These are phyloP conservation scores for Hippoglossus stenolepis DNA, from an alignment of 2,113 vertebrate genomes.

Conservation along the genomic window DNA sequence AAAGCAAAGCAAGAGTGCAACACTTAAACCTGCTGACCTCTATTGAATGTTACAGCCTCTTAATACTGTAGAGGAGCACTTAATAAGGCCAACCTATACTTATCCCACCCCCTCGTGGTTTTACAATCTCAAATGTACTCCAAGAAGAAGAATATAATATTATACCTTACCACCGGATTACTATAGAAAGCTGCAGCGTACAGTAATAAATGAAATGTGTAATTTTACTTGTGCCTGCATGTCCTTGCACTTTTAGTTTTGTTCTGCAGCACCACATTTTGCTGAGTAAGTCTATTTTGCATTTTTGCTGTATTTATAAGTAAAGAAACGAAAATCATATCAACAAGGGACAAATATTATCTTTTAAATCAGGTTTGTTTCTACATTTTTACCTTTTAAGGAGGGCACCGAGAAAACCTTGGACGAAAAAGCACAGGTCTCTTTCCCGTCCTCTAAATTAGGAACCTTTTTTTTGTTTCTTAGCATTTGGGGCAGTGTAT, in stretches of 20 bases:
- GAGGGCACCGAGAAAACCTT: constrained; percentile 27
- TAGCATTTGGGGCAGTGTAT: not conserved
- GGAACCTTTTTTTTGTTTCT: constrained; percentile 25
- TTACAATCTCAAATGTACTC: constrained; percentile 6
- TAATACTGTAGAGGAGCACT: constrained; percentile 22
- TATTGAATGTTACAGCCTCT: constrained; percentile 43
- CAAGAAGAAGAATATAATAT: not conserved
- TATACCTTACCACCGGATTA: not conserved
- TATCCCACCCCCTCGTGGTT: constrained; percentile 4
- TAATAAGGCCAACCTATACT: constrained; percentile 38
- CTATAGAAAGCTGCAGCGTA: not conserved
- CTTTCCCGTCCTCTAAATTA: constrained; percentile 36
- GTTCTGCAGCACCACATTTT: constrained; percentile 2
- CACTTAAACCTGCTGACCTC: constrained; percentile 54
- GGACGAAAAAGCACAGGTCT: not conserved
- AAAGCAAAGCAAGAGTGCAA: not conserved
- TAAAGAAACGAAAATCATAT: not conserved
- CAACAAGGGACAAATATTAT: constrained; percentile 17
- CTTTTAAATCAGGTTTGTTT: constrained; percentile 40
- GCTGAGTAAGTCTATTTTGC: constrained; percentile 20
- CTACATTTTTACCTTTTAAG: constrained; percentile 8
- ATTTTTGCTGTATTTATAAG: constrained; percentile 8
- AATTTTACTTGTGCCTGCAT: not conserved
- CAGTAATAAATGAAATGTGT: constrained; percentile 21
- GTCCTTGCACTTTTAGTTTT: not conserved